These are phyloP conservation scores for Rhipidura dahli DNA, from an alignment of 2,113 vertebrate species.

Conservation along the genomic window DNA sequence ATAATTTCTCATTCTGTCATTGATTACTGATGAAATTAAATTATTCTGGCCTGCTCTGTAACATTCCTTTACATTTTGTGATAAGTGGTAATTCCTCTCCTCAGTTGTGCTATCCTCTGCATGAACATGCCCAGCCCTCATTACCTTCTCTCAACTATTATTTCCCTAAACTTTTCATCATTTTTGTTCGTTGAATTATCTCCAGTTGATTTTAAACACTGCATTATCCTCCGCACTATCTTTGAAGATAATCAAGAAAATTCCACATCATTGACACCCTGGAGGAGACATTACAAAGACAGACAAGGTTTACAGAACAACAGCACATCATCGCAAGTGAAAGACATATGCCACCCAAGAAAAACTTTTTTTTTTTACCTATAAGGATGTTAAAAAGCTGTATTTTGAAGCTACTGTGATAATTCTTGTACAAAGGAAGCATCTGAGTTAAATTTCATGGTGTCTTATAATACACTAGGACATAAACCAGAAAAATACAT, in stretches of 20 bases:
- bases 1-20: background rate
- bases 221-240: background rate
- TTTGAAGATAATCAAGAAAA: conserved; percentile 27
- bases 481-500: conserved; percentile 54
- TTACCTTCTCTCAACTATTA: conserved; percentile 8
- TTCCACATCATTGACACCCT: background rate
- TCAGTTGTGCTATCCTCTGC: background rate
- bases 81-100: background rate
- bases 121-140: conserved; percentile 28
- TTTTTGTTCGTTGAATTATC: conserved; percentile 40
- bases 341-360: background rate
- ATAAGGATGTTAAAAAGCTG: background rate
- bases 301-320: background rate
- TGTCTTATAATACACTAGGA: conserved; percentile 9
- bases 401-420: background rate
- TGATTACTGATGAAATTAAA: background rate
- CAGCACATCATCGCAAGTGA: background rate
- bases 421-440: conserved; percentile 12
- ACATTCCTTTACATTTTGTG: background rate
- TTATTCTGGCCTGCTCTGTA: background rate
- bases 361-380: background rate
- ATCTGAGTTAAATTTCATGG: conserved; percentile 45
- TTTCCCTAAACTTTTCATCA: conserved; percentile 29
- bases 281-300: conserved; percentile 13
- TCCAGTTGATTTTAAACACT: conserved; percentile 12